Evolutionary conservation across 2,888 invertebrate species (phyloP).

Genomic region (Dryomyza anilis): DNA sequence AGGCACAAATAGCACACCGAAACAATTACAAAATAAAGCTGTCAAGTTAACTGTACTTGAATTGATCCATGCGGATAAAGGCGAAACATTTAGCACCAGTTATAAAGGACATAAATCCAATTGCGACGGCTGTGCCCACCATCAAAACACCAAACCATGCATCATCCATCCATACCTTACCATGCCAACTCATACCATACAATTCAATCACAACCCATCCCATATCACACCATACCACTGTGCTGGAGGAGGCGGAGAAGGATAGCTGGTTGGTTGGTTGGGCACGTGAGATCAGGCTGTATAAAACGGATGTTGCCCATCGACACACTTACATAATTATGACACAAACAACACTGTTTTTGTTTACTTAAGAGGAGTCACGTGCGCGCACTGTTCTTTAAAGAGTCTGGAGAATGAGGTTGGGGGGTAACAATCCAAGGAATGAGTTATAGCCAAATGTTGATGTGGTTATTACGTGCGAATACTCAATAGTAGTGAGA

Average conservation of each 20-base stretch:
- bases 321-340: slow-evolving; percentile 25
- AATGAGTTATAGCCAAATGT: background rate
- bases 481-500: no score
- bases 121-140: background rate
- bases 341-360: slow-evolving; percentile 21
- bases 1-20: background rate
- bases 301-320: slow-evolving; percentile 24
- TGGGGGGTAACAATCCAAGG: no score
- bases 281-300: slow-evolving; percentile 19
- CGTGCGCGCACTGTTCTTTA: slow-evolving; percentile 22
- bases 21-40: slow-evolving; percentile 3
- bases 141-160: background rate
- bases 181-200: background rate
- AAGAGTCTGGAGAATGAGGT: background rate
- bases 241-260: no score
- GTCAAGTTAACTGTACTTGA: slow-evolving; percentile 8
- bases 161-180: background rate
- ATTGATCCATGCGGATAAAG: background rate
- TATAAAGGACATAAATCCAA: background rate
- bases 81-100: slow-evolving; percentile 2
- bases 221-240: background rate
- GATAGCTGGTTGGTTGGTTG: no score
- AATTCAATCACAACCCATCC: background rate
- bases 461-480: slow-evolving; percentile 1
- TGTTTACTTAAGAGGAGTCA: slow-evolving; percentile 20